Evolutionary conservation across 2,797 vertebrate species (phyloP).

Genomic region (Catamblyrhynchus diadema): DNA sequence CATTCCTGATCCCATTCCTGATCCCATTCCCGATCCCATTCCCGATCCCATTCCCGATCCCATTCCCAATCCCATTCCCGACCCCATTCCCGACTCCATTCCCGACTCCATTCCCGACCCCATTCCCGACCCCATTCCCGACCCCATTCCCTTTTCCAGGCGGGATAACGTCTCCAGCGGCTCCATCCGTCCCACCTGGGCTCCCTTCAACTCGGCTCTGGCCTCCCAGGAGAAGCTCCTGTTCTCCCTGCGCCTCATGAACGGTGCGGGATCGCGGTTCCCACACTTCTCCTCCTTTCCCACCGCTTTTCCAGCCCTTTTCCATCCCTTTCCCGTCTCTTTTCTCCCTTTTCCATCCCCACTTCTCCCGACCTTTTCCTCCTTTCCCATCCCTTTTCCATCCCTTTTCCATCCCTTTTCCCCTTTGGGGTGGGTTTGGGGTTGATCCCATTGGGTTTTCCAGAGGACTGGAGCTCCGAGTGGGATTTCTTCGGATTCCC

Average conservation of each 20-base stretch:
- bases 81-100: no score
- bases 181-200: conserved; percentile 48
- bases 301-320: no score
- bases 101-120: no score
- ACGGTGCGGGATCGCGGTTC: neutral
- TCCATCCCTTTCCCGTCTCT: neutral
- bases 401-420: no score
- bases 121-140: no score
- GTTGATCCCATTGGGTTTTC: no score
- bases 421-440: neutral
- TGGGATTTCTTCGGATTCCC: accelerated
- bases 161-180: conserved; percentile 44
- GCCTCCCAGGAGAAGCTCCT: neutral
- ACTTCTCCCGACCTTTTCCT: no score
- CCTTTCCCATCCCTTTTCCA: neutral
- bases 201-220: conserved; percentile 22
- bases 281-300: neutral
- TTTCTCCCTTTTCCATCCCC: neutral
- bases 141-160: neutral
- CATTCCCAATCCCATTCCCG: no score
- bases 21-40: no score
- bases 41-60: no score
- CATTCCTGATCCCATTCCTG: no score
- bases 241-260: conserved; percentile 67
- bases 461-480: no score